Percentiles rank a stretch among this genome's conserved stretches.
phyloP scores from a whole-genome alignment of 2,797 vertebrate genomes.

The Brotula barbata region DNA sequence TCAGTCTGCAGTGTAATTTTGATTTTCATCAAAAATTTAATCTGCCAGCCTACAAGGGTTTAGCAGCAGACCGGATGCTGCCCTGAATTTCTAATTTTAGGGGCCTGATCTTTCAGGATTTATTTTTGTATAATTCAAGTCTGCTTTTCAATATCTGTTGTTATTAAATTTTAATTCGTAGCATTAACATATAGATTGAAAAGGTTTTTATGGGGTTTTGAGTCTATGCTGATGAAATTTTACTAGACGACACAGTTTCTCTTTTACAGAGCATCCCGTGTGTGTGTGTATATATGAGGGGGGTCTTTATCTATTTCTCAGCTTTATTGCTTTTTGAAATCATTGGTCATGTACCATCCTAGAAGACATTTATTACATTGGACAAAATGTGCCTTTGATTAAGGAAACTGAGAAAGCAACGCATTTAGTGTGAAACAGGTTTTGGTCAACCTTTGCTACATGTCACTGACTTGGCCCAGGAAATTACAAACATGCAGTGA shows the following conservation, averaged over 20 bases:
- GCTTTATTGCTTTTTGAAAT: conserved; percentile 81
- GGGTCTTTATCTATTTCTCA: conserved; percentile 70
- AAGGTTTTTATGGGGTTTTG: conserved; percentile 94
- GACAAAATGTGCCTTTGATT: conserved; percentile 74
- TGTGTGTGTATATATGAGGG: conserved; percentile 33
- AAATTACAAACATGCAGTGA: conserved; percentile 70
- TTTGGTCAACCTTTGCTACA: conserved; percentile 54
- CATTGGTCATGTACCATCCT: conserved; percentile 71
- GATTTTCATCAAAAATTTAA: conserved; percentile 96
- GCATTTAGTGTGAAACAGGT: conserved; percentile 64
- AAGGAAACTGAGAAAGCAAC: conserved; percentile 65
- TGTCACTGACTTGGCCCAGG: conserved; percentile 52
- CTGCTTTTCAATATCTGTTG: conserved; percentile 99
- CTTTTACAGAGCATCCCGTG: conserved; percentile 68
- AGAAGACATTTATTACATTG: conserved; percentile 75
- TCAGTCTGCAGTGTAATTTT: conserved; percentile 87
- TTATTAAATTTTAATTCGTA: conserved; percentile 99
- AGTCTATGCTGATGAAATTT: conserved; percentile 85
- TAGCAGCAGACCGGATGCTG: conserved; percentile 91
- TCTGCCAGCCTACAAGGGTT: conserved; percentile 92
- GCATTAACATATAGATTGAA: conserved; percentile 99
- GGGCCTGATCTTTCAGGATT: conserved; percentile 98
- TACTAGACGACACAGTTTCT: conserved; percentile 78
- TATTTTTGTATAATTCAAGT: conserved; percentile 99
- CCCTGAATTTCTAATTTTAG: conserved; percentile 99